phyloP scores from a whole-genome alignment of 2,113 vertebrate species.

The Octodon degus region DNA sequence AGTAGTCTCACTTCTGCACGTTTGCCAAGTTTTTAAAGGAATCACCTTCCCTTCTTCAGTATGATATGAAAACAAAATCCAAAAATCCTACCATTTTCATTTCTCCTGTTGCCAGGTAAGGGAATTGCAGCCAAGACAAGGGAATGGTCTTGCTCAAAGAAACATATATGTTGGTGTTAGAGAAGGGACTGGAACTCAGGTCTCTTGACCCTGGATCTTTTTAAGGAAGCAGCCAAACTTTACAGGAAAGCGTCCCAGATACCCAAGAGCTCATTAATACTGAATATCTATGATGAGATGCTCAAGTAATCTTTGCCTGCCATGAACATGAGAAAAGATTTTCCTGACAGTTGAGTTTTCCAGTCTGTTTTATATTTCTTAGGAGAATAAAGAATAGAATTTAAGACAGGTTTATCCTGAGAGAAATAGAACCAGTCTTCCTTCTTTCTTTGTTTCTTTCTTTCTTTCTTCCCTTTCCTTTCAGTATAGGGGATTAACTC shows the following conservation, averaged over 20 bases:
- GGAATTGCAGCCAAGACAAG: not conserved
- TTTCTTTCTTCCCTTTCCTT: not conserved
- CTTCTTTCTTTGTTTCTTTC: not conserved
- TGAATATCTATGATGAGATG: constrained; percentile 21
- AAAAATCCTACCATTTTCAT: constrained; percentile 32
- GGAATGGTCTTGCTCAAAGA: not conserved
- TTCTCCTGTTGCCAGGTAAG: constrained; percentile 49
- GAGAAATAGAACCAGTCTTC: constrained; percentile 14
- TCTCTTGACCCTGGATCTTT: not conserved
- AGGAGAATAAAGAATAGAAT: not conserved
- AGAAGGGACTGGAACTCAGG: not conserved
- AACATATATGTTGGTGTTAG: not conserved
- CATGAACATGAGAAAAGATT: not conserved
- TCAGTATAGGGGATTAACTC: not conserved
- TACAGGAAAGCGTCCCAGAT: not conserved
- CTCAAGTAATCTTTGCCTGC: constrained; percentile 18
- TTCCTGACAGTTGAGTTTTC: constrained; percentile 41
- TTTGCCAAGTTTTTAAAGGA: constrained; percentile 46
- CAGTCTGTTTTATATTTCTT: constrained; percentile 52
- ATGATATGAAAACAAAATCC: not conserved
- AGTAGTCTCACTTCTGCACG: constrained; percentile 18
- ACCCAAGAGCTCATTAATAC: not conserved
- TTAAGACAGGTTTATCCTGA: not conserved
- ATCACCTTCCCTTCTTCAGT: not conserved
- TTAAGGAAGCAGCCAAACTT: not conserved